Base-by-base conservation (phyloP, 1,140 invertebrate genomes). In the Whitmania pigra region DNA sequence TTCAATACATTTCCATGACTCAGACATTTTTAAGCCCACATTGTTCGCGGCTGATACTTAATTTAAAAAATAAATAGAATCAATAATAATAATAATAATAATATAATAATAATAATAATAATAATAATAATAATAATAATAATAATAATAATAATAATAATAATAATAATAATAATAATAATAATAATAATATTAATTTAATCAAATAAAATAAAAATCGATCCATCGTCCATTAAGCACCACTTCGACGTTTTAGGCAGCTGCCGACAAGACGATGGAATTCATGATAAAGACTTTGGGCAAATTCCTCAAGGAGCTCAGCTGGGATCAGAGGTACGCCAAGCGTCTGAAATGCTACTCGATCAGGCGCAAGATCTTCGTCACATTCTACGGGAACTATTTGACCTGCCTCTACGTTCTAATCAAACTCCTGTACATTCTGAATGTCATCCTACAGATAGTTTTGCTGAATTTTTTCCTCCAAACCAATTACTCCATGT, bases 381-480 rank as follows among this genome's bases (percentile, higher is more conserved):
- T 68, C n/a, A 22, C 20, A 31, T 25, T 72, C 49, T 77, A 83
- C 71, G 84, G 84, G 57, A 81, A 83, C 73, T 85, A 84, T 74
- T 77, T 85, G 7, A 78, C 81, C 22, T 78, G 78, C 17, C 77
- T 85, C 22, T 85, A 85, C 74, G 78, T 85, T 73, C 80, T 84
- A 72, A 83, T 83, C 43, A 85, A 85, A 75, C 72, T 84, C 2
- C 75, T 85, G 18, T 85, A 84, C 73, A 79, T 86, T 53, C 77
- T 78, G n/a, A 85, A 85, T 77, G 83, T 82, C 36, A 80, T 85
- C 49, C 80, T 82, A 54, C 84, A 85, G 76, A 77, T 85, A 54
- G 85, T 86, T 75, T 77, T 86, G 74, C 76, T 86, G 72, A 85
- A 86, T 76, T 78, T 29, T 57, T 85, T 85, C 75, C 76, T 85